These are phyloP conservation scores for Anolis apletophallus DNA, from an alignment of 2,797 vertebrate genomes.

Conservation along the genomic window DNA sequence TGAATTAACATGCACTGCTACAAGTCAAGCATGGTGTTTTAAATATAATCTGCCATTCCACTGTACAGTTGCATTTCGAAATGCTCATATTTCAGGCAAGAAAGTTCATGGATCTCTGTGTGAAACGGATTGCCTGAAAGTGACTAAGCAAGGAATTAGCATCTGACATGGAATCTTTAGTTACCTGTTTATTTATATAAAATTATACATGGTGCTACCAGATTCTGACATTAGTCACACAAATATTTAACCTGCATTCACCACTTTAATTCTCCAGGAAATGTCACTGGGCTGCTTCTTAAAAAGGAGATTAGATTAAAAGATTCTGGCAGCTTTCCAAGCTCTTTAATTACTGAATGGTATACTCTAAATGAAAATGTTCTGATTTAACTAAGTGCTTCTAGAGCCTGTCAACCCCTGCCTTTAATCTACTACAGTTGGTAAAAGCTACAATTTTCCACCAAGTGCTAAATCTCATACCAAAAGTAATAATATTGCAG, in stretches of 20 bases:
- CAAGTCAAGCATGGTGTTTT: background rate
- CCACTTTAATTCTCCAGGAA: slow-evolving; percentile 60
- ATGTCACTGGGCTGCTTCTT: slow-evolving; percentile 67
- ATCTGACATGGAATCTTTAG: background rate
- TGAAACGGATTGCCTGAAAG: background rate
- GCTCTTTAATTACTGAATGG: slow-evolving; percentile 69
- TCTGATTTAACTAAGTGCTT: slow-evolving; percentile 68
- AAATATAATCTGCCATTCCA: background rate
- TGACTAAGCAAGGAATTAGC: background rate
- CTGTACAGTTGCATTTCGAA: background rate
- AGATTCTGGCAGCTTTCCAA: slow-evolving; percentile 71
- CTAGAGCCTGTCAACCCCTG: slow-evolving; percentile 60
- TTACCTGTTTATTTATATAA: slow-evolving; percentile 35
- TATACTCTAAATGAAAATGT: slow-evolving; percentile 71
- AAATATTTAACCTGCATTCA: slow-evolving; percentile 70
- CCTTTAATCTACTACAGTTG: slow-evolving; percentile 68
- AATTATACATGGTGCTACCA: slow-evolving; percentile 52
- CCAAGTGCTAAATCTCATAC: slow-evolving; percentile 9
- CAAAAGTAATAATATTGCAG: background rate
- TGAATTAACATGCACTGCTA: background rate
- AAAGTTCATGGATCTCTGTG: background rate
- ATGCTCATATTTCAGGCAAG: background rate
- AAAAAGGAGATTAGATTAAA: slow-evolving; percentile 69
- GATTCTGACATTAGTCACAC: slow-evolving; percentile 52
- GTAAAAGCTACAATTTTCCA: slow-evolving; percentile 49